These are phyloP conservation scores for Uropetala carovei DNA, from an alignment of 2,888 invertebrate genomes.

Conservation along the genomic window DNA sequence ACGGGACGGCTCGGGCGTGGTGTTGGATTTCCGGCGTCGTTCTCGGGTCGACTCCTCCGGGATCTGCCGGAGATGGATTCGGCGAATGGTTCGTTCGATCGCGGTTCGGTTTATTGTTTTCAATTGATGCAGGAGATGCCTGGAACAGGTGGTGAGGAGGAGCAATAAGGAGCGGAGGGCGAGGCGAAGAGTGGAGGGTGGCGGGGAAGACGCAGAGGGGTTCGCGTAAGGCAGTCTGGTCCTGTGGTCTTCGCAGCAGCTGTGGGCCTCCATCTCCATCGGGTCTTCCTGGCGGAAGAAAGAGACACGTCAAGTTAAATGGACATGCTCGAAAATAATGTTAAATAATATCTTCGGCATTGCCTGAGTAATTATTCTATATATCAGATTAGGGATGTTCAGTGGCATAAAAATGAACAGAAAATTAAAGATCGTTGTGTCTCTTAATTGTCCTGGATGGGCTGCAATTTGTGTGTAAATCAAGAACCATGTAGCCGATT, in stretches of 20 bases:
- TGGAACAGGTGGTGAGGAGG: conserved; percentile 50
- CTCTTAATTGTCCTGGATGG: no score
- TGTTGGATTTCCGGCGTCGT: conserved; percentile 3
- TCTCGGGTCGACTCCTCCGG: neutral
- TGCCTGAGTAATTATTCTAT: no score
- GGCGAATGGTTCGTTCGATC: neutral
- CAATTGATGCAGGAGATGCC: conserved; percentile 45
- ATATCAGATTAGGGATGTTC: no score
- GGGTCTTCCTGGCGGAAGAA: neutral
- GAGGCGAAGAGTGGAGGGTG: neutral
- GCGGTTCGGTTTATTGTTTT: neutral
- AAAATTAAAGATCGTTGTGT: no score
- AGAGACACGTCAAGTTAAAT: no score
- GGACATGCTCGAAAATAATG: no score
- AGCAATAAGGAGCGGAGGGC: conserved; percentile 42
- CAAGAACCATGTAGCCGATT: no score
- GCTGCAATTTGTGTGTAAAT: no score
- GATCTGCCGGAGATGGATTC: neutral
- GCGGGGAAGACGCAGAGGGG: neutral
- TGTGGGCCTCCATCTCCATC: neutral
- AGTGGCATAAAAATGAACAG: no score
- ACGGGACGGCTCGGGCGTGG: conserved; percentile 12
- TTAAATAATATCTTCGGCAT: no score
- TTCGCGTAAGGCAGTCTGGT: neutral
- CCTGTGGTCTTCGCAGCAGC: conserved; percentile 27